A percentile compares a stretch with the other conserved stretches of the same genome.
phyloP scores from a whole-genome alignment of 2,113 vertebrate species.

The Scolopax mira region DNA sequence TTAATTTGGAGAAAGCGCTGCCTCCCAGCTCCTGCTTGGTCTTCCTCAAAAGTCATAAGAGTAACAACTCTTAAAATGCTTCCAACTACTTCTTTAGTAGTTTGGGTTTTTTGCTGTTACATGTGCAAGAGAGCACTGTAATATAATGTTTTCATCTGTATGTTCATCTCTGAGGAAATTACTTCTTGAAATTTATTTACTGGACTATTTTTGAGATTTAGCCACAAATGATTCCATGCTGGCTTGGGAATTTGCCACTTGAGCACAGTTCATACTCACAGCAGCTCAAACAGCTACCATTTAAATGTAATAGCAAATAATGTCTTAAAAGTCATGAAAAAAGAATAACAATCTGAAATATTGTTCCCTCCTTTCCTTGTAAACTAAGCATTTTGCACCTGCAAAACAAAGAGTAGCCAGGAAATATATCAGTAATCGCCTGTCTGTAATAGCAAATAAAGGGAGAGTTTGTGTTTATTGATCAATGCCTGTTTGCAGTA shows the following conservation, averaged over 20 bases:
- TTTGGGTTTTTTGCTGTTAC: neutral
- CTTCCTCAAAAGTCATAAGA: neutral
- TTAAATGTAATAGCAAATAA: neutral
- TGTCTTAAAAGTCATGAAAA: neutral
- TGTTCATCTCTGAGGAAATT: neutral
- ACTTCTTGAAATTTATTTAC: neutral
- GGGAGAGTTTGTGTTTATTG: neutral
- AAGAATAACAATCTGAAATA: neutral
- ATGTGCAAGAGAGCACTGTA: neutral
- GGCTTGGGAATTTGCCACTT: neutral
- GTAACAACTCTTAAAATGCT: neutral
- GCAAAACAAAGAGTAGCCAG: neutral
- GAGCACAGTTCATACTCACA: rapidly evolving
- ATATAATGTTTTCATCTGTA: neutral
- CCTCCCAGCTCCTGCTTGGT: neutral
- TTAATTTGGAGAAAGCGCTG: neutral
- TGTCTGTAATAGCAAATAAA: neutral
- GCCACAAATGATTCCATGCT: neutral
- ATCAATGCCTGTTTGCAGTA: neutral
- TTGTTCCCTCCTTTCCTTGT: neutral
- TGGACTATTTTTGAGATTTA: neutral
- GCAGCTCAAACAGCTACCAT: neutral
- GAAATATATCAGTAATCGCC: neutral
- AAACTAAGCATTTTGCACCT: neutral
- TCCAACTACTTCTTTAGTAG: neutral